Evolutionary conservation across 1,140 invertebrate species (phyloP), one percentile per base, ranked within the genome.

Genomic region (Drosophila lacteicornis): DNA sequence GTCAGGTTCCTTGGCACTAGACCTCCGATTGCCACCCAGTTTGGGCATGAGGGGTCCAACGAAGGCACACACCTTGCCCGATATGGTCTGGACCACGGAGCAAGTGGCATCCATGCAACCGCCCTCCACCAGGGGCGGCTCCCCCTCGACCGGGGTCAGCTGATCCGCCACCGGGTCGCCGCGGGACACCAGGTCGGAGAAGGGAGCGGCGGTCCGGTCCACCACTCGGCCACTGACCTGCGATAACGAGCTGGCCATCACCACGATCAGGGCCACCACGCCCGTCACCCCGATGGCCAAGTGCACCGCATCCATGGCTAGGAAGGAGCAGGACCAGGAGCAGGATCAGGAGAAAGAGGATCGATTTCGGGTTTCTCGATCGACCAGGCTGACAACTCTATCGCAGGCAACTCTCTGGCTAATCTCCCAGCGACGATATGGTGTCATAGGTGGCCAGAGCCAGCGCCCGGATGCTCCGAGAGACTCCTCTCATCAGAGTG

Each of bases 271-370:
- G 60, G 79, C 75, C 50, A 86, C 5, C 4, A 46, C 40, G 13
- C 66, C 36, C 25, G 74, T 9, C 15, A 79, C 43, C 0, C 79
- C 82, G 42, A 86, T 61, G 25, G 53, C 25, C 11, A n/a, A 45
- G 43, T 86, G 79, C 15, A 66, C n/a, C 3, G 3, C 2, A 2
- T 86, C 75, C 75, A 73, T 73, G 9, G 36, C 33, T 12, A 7
- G 3, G 9, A 19, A 8, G 17, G 17, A 12, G 25, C 22, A 15
- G 50, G 11, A 4, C 12, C 19, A 6, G 19, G 25, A 33, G 27
- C 25, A 19, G 55, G n/a, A 55, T 13, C 19, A 40, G 59, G 42
- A 15, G 36, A 19, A 17, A 25, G 22, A 30, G 17, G 51, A 43
- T 51, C 27, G 19, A 27, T 36, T 8, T 47, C 2, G 33, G 27